Base-by-base conservation (phyloP, 2,797 vertebrate genomes). In the Crocodylus rhombifer region DNA sequence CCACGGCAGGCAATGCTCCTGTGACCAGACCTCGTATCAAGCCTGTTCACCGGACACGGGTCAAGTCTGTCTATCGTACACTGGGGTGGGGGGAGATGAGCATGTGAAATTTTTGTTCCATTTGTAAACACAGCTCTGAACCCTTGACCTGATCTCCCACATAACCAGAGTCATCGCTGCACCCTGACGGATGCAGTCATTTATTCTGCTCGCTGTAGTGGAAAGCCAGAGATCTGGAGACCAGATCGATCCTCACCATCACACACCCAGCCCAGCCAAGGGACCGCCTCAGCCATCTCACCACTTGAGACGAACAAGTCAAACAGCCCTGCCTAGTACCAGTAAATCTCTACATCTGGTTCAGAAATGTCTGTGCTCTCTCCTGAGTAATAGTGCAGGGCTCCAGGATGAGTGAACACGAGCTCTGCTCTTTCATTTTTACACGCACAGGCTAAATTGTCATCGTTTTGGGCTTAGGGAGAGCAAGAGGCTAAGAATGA, bases 1-100 rank as follows among this genome's bases (percentile, higher is more conserved):
- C 56, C 87, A 89, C 65, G 74, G 92, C 88, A 91, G n/a, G 80
- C 58, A 82, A 3, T 36, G 82, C 26, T 91, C 61, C 89, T 84
- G 69, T 30, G 85, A 91, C 4, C 4, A 83, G 76, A 82, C 11
- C 42, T n/a, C 15, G 4, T 8, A 71, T 89, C 75, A 63, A 82
- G 14, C 77, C 55, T 77, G 92, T 89, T 56, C 51, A 84, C 93
- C 6, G 0, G 18, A 57, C 75, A 89, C 83, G 42, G 42, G 42
- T 51, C 10, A 51, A 51, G 42, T 51, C 42, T 51, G 42, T 51
- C 10, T 51, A 51, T 10, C 9, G 21, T 33, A 42, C 36, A 25
- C 36, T 33, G 21, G 13, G 42, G 42, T 9, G 14, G 23, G 36
- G 36, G 60, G 60, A 61, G 60, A 21, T 7, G 21, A 16, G 7